Conservation (phyloP, 2,888 invertebrate species). For the Yponomeuta malinellus region DNA sequence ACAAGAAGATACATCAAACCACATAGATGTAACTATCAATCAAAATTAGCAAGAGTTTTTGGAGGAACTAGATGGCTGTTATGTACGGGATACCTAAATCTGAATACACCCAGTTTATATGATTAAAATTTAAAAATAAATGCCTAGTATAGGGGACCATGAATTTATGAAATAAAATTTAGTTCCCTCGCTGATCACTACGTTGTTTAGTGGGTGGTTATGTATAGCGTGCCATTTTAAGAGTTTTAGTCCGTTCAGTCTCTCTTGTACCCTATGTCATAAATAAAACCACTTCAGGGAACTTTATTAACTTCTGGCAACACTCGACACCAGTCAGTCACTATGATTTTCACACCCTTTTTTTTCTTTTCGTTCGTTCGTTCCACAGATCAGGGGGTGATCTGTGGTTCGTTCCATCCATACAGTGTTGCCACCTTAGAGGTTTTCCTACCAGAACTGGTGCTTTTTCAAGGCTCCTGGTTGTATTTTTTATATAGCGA, state of each 20-base stretch:
- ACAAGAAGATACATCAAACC: constrained; percentile 65
- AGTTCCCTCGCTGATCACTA: too few relatives aligned
- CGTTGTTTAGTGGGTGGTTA: too few relatives aligned
- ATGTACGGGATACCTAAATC: constrained; percentile 62
- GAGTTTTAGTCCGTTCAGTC: not conserved
- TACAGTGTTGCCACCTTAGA: too few relatives aligned
- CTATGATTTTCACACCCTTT: not conserved
- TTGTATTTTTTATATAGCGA: too few relatives aligned
- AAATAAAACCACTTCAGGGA: not conserved
- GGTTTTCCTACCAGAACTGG: too few relatives aligned
- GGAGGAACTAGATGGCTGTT: constrained; percentile 64
- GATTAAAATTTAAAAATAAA: constrained; percentile 35
- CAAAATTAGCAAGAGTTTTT: constrained; percentile 48
- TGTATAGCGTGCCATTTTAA: not conserved
- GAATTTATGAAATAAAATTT: too few relatives aligned
- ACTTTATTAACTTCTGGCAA: not conserved
- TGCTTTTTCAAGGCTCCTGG: too few relatives aligned
- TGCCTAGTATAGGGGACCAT: not conserved
- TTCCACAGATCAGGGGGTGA: too few relatives aligned
- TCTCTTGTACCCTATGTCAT: too few relatives aligned
- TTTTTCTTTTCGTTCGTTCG: not conserved
- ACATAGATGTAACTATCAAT: constrained; percentile 64
- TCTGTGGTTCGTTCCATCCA: too few relatives aligned
- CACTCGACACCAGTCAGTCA: not conserved
- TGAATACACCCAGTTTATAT: constrained; percentile 61